Conservation (phyloP, 2,797 vertebrate species). For the Lerista edwardsae region DNA sequence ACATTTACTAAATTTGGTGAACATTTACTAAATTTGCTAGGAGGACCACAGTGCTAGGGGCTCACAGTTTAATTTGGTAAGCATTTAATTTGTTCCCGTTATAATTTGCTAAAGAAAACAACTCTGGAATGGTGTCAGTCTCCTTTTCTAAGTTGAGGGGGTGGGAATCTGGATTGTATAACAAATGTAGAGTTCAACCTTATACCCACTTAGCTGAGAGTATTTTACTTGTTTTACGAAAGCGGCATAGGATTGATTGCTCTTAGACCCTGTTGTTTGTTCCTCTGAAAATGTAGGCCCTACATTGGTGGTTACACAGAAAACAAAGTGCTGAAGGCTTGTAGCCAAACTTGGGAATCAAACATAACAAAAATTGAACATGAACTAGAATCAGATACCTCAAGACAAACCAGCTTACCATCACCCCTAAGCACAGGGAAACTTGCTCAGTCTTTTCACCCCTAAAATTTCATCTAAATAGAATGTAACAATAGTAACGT, state of each 20-base stretch:
- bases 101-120: constrained; percentile 15
- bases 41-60: no score
- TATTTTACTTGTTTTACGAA: no score
- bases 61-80: no score
- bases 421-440: not conserved
- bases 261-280: not conserved
- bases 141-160: not conserved
- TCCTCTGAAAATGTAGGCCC: constrained; percentile 14
- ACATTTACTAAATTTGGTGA: no score
- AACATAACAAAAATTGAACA: not conserved
- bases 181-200: not conserved
- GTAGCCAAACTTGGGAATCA: constrained; percentile 10
- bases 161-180: not conserved
- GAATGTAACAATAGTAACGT: not conserved
- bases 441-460: not conserved
- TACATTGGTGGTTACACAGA: not conserved
- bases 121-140: not conserved
- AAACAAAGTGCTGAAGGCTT: accelerated
- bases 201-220: no score
- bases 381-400: not conserved
- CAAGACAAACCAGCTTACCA: not conserved
- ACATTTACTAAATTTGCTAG: no score
- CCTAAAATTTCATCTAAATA: not conserved
- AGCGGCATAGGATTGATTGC: no score
- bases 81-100: no score